Conservation (phyloP, 2,113 vertebrate genomes). For the Egretta garzetta region DNA sequence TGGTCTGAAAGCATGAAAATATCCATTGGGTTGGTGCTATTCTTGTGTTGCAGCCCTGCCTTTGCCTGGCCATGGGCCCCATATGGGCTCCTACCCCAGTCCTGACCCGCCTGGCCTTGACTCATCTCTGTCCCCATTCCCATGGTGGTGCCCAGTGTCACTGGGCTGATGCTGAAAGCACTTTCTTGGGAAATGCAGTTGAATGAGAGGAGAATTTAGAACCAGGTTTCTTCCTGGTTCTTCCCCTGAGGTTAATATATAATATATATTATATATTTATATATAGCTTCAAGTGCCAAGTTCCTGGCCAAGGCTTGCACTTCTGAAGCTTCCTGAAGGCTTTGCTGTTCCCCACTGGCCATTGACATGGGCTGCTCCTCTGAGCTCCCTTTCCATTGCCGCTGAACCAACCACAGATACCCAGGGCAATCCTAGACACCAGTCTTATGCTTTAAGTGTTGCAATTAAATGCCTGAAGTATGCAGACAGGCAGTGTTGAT, state of each 20-base stretch:
- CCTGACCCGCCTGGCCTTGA: neutral
- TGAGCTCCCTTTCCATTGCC: neutral
- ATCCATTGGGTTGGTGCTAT: neutral
- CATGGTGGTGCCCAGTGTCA: accelerated
- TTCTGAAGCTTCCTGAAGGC: neutral
- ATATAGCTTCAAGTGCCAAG: neutral
- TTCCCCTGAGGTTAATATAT: neutral
- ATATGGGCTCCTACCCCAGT: accelerated
- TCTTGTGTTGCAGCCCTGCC: neutral
- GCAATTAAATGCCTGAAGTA: neutral
- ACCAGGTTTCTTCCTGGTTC: neutral
- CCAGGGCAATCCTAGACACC: neutral
- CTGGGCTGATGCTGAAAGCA: neutral
- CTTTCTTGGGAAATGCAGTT: neutral
- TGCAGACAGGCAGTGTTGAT: accelerated
- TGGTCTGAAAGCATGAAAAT: neutral
- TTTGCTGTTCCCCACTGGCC: neutral
- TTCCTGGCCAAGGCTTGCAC: neutral
- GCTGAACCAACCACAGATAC: neutral
- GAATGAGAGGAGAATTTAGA: neutral
- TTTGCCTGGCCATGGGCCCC: neutral
- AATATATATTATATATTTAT: neutral
- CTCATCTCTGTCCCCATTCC: neutral
- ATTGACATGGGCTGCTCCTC: neutral
- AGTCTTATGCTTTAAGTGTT: neutral